Conservation (phyloP, 2,113 vertebrate genomes). For the Chionodraco myersi region DNA sequence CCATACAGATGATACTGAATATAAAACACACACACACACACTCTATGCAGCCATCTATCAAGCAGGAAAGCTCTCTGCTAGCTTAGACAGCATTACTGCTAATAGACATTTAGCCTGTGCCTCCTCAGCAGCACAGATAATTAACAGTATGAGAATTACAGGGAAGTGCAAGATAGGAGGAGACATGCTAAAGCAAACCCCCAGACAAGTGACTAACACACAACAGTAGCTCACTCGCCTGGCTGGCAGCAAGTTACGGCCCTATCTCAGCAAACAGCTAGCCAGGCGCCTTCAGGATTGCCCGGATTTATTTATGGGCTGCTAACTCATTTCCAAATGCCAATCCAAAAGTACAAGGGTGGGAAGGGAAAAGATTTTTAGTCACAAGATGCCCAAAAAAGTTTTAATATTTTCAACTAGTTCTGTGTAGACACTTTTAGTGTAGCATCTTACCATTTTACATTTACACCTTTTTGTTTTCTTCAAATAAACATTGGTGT, state of each 20-base stretch:
- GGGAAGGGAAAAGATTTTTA: slow-evolving; percentile 12
- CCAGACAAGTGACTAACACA: slow-evolving; percentile 48
- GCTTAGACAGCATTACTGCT: slow-evolving; percentile 70
- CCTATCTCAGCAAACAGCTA: slow-evolving; percentile 45
- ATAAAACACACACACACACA: slow-evolving; percentile 6
- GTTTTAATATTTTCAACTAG: not conserved
- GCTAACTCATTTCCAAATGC: slow-evolving; percentile 29
- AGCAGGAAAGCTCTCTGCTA: slow-evolving; percentile 47
- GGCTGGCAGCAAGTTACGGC: slow-evolving; percentile 33
- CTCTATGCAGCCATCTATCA: slow-evolving; percentile 34
- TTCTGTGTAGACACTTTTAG: not conserved
- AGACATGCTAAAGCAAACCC: slow-evolving; percentile 38
- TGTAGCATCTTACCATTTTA: not conserved
- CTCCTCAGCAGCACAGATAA: slow-evolving; percentile 73
- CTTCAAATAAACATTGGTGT: not conserved
- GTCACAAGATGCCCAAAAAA: not conserved
- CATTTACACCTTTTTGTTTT: not conserved
- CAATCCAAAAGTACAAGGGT: slow-evolving; percentile 14
- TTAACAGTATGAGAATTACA: slow-evolving; percentile 68
- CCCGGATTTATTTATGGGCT: slow-evolving; percentile 40
- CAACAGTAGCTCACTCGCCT: slow-evolving; percentile 40
- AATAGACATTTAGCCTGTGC: slow-evolving; percentile 62
- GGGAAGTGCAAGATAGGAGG: slow-evolving; percentile 45
- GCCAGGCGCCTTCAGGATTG: slow-evolving; percentile 10
- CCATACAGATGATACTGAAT: slow-evolving; percentile 1